Percentiles rank a stretch among this genome's conserved stretches.
Conservation (phyloP, 2,888 invertebrate genomes). For the Rugalucina vietnamica region DNA sequence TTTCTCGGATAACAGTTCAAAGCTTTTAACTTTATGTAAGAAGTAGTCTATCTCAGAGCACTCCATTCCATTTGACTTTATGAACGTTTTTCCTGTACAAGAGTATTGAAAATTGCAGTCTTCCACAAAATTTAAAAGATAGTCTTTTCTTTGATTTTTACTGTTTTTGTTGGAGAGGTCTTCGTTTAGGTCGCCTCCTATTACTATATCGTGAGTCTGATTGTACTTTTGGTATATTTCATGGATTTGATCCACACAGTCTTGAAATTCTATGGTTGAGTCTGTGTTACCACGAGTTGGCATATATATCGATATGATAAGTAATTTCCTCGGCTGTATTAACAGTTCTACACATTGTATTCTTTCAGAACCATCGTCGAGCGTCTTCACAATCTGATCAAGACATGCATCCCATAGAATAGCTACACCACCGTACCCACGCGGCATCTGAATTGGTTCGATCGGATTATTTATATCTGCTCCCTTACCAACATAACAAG, state of each 20-base stretch:
- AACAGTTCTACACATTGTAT: conserved; percentile 22
- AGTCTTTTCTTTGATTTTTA: not conserved
- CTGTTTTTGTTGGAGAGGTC: not conserved
- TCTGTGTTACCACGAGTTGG: conserved; percentile 15
- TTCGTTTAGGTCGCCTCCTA: conserved; percentile 34
- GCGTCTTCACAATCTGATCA: conserved; percentile 3
- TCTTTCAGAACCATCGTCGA: not conserved
- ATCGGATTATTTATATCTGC: conserved; percentile 25
- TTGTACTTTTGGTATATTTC: conserved; percentile 19
- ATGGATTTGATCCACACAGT: conserved; percentile 18
- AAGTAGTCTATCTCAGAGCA: conserved; percentile 30
- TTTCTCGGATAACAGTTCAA: not conserved
- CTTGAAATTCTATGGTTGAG: not conserved
- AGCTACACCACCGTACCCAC: conserved; percentile 25
- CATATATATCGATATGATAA: conserved; percentile 18
- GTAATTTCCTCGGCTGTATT: not conserved
- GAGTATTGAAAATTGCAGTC: not conserved
- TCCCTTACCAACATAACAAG: conserved; percentile 3
- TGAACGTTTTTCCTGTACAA: not conserved
- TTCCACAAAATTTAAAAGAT: not conserved
- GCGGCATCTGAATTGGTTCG: conserved; percentile 1
- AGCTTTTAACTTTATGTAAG: not conserved
- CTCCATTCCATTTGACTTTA: conserved; percentile 26
- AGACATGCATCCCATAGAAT: conserved; percentile 20
- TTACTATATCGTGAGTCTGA: conserved; percentile 18